Evolutionary conservation across 2,888 invertebrate species (phyloP), one percentile per base, ranked within the genome.

Genomic region (Bedellia somnulentella): DNA sequence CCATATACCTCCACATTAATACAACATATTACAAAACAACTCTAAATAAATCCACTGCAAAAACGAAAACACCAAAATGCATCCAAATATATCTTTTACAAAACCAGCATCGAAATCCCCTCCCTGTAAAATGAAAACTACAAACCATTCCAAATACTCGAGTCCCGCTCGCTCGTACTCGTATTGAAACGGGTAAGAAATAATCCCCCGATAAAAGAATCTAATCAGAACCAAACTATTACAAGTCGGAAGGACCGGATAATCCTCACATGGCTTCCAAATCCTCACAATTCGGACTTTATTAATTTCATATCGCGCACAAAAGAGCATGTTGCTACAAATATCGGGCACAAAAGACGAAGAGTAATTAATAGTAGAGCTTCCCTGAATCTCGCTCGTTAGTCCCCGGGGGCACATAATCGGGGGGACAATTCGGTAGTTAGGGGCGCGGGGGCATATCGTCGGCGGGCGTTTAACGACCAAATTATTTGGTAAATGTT

Each of bases 401-500:
- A 59, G 51, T 44, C 49, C 60, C 52, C 53, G 35, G 37, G 62
- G 60, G 63, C 56, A 54, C 43, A 46, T 45, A 57, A 54, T 51
- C 55, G 51, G 35, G 40, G 43, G 49, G 59, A 71, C 73, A 73
- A 73, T 70, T 58, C 66, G 50, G 57, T 70, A 70, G 70, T 71
- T 71, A 71, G 62, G 54, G 52, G 57, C 58, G 46, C 50, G 51
- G 52, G n/a, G n/a, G n/a, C n/a, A n/a, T n/a, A n/a, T n/a, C 57
- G 67, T 66, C 63, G 56, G 57, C 57, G 42, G 63, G 52, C 66
- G 67, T 70, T 73, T 73, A 73, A 71, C 73, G 66, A 73, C 62
- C 62, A 61, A 70, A 71, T 73, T 70, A 75, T 73, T 73, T 71
- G 66, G 63, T 75, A 71, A 75, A 73, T 71, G 73, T 71, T 70